Base-by-base conservation (phyloP, 2,888 invertebrate genomes). In the Ceramica pisi region DNA sequence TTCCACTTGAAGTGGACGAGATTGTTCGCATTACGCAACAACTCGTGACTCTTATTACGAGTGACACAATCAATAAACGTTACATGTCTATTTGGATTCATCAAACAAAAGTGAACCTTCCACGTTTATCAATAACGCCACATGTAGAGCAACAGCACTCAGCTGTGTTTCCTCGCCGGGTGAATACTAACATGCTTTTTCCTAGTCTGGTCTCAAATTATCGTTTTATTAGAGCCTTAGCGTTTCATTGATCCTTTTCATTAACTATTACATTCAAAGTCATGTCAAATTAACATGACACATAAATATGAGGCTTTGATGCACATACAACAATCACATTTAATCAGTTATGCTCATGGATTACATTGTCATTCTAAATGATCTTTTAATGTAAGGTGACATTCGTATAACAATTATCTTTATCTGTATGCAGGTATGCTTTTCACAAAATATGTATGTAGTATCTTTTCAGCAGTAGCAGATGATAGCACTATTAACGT, bases 11-110 rank as follows among this genome's bases (percentile, higher is more conserved):
- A 92, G 85, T 90, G 89, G 87, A 87, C 88, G 87, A 92, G 92
- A 93, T 92, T 92, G 92, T 90, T 88, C 87, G 90, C 88, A 91
- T 95, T 95, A 95, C 94, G 95, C 89, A 96, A 96, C 90, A 92
- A 91, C 95, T 95, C 95, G 95, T 96, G 95, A 96, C 94, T 95
- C 92, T 92, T 91, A 92, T 94, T 93, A 94, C 90, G 81, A 89
- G 83, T 86, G 84, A 78, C 87, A 89, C 87, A 81, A 86, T 87
- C 87, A 89, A 89, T 87, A 91, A 93, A 93, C 89, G 93, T 88
- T 83, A 84, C 84, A 95, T 91, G 87, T 90, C 78, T 80, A 86
- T 83, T 83, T 78, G 73, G 71, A 77, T 75, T 75, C 72, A 78
- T 71, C 84, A 83, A 83, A 86, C 85, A 65, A 92, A 90, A 87